Evolutionary conservation across 2,797 vertebrate species (phyloP), one percentile per base, ranked within the genome.

Genomic region (Oreortyx pictus): DNA sequence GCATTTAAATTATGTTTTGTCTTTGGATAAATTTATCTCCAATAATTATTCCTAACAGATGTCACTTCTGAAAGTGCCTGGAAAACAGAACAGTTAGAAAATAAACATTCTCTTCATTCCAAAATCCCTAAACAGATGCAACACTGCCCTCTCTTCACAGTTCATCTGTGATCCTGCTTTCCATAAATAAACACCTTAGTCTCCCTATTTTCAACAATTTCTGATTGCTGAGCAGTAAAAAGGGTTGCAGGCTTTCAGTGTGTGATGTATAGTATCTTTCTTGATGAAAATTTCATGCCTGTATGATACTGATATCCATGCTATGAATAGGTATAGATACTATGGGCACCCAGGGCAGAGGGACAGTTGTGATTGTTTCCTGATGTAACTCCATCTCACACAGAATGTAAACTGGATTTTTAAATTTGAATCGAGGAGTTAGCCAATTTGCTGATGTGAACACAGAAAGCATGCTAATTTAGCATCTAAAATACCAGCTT

Each of bases 31-130:
- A 60, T 68, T 37, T 54, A 52, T 74, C 43, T 89, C 27, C 44
- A 57, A 37, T 66, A 31, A 41, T 16, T 62, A 77, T 16, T 54
- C 50, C 31, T 64, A 52, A 57, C 31, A 64, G 27, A n/a, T 70
- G 75, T 6, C 14, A 7, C 23, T 47, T 33, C 33, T 43, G 19
- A 52, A 52, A 0, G 0, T 50, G 4, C 46, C 54, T 56, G 23
- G 33, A 62, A 86, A 75, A 20, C 10, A 2, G 37, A 24, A 6
- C 29, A 65, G 35, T 35, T 70, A 33, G 39, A 75, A 86, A 83
- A 65, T 9, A 5, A 27, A 18, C 49, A 19, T 75, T 83, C 37
- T 62, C 31, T 23, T 46, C 68, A n/a, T 43, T 39, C 31, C 59
- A 4, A 43, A 49, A 57, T 10, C 37, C 33, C 57, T 57, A 31